Conservation (phyloP, 92 coral and sea anemone species). For the Plumapathes pennacea region DNA sequence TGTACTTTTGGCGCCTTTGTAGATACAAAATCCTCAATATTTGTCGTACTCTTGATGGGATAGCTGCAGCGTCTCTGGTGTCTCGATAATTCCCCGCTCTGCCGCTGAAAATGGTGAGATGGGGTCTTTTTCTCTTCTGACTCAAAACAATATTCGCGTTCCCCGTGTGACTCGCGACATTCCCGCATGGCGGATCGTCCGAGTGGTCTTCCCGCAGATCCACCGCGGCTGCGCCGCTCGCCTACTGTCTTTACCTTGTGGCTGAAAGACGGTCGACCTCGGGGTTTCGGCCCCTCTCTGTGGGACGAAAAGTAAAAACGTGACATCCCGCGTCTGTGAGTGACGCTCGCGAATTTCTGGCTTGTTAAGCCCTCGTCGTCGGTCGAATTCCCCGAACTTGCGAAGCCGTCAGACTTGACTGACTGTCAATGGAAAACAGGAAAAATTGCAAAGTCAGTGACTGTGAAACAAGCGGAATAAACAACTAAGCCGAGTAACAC, state of each 20-base stretch:
- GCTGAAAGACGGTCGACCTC: slow-evolving; percentile 79
- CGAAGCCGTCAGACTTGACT: no score
- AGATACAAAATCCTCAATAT: slow-evolving; percentile 38
- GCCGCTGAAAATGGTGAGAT: slow-evolving; percentile 34
- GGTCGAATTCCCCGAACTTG: slow-evolving; percentile 70
- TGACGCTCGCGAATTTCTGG: slow-evolving; percentile 25
- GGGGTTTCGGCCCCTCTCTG: slow-evolving; percentile 73
- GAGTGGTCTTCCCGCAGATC: slow-evolving; percentile 60
- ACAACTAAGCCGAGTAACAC: no score
- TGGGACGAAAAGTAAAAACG: slow-evolving; percentile 78
- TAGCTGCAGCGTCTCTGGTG: slow-evolving; percentile 54
- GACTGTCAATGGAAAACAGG: no score
- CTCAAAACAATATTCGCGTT: slow-evolving; percentile 16
- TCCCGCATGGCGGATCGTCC: slow-evolving; percentile 65
- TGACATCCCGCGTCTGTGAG: slow-evolving; percentile 65
- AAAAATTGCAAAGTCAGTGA: no score
- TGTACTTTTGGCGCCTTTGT: slow-evolving; percentile 28
- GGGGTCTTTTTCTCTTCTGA: slow-evolving; percentile 13
- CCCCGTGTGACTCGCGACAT: slow-evolving; percentile 59
- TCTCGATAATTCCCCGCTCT: slow-evolving; percentile 27
- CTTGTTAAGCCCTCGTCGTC: slow-evolving; percentile 61
- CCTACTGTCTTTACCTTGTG: slow-evolving; percentile 64
- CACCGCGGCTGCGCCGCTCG: slow-evolving; percentile 54
- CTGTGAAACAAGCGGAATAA: no score
- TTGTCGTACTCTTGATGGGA: slow-evolving; percentile 54